Evolutionary conservation across 1,140 invertebrate species (phyloP), one percentile per base, ranked within the genome.

Genomic region (Aphelenchoides besseyi): DNA sequence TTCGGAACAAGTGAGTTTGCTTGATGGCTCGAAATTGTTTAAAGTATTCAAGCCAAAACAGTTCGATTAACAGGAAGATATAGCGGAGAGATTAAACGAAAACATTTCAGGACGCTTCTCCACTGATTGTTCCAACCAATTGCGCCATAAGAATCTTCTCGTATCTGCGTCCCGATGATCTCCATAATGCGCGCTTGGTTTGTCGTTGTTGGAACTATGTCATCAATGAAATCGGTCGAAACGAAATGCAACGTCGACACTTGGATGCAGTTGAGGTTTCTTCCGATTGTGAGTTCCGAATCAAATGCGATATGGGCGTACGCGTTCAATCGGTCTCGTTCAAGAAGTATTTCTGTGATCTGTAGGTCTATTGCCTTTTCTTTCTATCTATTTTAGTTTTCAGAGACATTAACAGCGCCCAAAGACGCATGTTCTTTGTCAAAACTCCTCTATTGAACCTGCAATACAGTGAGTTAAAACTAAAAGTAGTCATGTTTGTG

Each of bases 141-240:
- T 63, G 55, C 18, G 55, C 55, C 26, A 18, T 59, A 8, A 5
- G 55, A 23, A 59, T 59, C 18, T 59, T 59, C 18, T 59, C 55
- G 18, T 29, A 8, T 28, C 18, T 59, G 12, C 5, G 32, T 33
- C 55, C 5, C 12, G 55, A 59, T 28, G 5, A 59, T 8, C 55
- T 59, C 5, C 5, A 59, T 5, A 59, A 33, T 33, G 55, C 55
- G 18, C 55, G 55, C 12, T 23, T 59, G 18, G 55, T 59, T 28
- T 59, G 55, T 23, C 55, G 55, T 33, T 8, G 5, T 28, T 59
- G 55, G 55, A 59, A 59, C 18, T 5, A 5, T 8, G 18, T 59
- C 5, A 59, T 59, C 55, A 8, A 5, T 23, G 26, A 18, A 12
- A 5, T 18, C 18, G 55, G 18, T 59, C 55, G 55, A 5, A 5